Base-by-base conservation (phyloP, 2,797 vertebrate genomes). In the Emys orbicularis region DNA sequence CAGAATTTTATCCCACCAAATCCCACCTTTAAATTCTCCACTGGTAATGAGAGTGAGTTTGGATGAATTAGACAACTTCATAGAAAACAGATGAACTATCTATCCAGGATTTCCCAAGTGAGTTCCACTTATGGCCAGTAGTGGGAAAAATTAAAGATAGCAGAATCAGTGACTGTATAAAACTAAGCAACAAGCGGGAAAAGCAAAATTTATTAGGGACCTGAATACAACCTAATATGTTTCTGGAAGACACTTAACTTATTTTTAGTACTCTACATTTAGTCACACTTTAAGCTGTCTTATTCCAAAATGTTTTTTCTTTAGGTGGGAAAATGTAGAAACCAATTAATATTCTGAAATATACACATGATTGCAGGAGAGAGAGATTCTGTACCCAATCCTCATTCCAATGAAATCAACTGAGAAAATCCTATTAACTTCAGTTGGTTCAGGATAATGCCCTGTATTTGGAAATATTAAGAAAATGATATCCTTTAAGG, bases 401-500 rank as follows among this genome's bases (percentile, higher is more conserved):
- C 86, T 88, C 88, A 94, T 95, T 61, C 44, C 52, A 87, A 74
- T 94, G 95, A 96, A 96, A 90, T 94, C 86, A 94, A 90, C 86
- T 92, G 61, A 1, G 0, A 76, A 50, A 90, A 94, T 97, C 86
- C 96, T 97, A 91, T 93, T 95, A 90, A 86, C 81, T 77, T 77
- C 44, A 49, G 74, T 77, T 21, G 88, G 92, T 95, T 82, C 81
- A 94, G 92, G 86, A 90, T 94, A 91, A 81, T 95, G 74, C 27
- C 56, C 49, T 95, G 94, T 94, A 94, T 96, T 97, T 97, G 92
- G 94, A 96, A 97, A 98, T 95, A 97, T 96, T 96, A 96, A 97
- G 96, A 95, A 98, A 98, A 98, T 97, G 37, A 97, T 88, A 89
- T 89, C 89, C 84, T 98, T 97, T 96, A 97, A 97, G 97, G 90